Evolutionary conservation across 2,113 vertebrate species (phyloP).

Genomic region (Poicephalus gulielmi): DNA sequence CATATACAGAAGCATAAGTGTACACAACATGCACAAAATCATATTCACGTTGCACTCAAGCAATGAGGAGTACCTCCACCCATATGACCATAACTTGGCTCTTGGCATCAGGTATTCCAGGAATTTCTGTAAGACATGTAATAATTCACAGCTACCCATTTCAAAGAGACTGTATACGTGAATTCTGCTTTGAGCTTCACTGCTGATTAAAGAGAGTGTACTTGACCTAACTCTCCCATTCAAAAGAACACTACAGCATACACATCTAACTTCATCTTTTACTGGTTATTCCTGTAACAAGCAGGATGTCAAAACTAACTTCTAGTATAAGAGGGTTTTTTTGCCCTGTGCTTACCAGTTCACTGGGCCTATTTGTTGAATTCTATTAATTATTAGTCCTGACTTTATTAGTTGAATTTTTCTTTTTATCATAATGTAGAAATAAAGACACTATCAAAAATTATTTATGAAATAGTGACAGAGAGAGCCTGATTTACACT

Average conservation of each 20-base stretch:
- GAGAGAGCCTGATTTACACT: not conserved
- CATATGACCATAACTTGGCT: not conserved
- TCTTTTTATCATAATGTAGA: not conserved
- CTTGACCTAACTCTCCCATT: conserved; percentile 10
- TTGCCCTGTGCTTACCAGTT: not conserved
- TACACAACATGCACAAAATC: not conserved
- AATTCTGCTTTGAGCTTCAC: not conserved
- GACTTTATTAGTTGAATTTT: not conserved
- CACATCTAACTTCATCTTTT: not conserved
- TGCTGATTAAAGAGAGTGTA: not conserved
- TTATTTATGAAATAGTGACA: not conserved
- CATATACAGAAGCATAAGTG: not conserved
- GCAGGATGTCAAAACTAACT: not conserved
- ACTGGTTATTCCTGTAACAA: not conserved
- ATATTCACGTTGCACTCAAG: not conserved
- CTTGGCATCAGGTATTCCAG: not conserved
- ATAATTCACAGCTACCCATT: not conserved
- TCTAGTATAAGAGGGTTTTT: not conserved
- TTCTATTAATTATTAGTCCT: not conserved
- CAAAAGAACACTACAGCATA: not conserved
- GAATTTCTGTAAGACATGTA: not conserved
- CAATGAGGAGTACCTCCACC: not conserved
- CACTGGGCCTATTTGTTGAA: not conserved
- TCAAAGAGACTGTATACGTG: not conserved
- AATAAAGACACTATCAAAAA: not conserved